These are phyloP conservation scores for Hydraecia micacea DNA, from an alignment of 2,888 invertebrate species.

Conservation along the genomic window DNA sequence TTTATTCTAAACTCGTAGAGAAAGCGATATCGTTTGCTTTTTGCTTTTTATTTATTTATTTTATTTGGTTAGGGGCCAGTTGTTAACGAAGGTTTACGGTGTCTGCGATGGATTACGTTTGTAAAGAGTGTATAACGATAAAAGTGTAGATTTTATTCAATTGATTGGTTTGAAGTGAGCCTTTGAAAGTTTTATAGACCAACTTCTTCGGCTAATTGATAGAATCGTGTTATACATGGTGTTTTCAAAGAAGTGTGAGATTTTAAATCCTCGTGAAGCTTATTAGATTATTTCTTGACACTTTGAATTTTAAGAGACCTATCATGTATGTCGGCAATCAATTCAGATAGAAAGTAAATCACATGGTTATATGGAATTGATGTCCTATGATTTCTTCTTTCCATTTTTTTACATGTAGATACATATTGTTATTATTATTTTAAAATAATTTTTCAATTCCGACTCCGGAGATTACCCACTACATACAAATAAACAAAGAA, in stretches of 20 bases:
- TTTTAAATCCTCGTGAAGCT: background rate
- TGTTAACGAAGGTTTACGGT: slow-evolving; percentile 40
- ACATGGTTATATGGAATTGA: background rate
- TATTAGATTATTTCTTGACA: background rate
- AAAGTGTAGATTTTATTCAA: slow-evolving; percentile 7
- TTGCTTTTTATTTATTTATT: slow-evolving; percentile 69
- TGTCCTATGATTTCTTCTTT: background rate
- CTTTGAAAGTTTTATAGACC: slow-evolving; percentile 15
- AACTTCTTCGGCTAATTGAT: slow-evolving; percentile 6
- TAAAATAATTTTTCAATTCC: too few species aligned
- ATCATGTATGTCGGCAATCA: background rate
- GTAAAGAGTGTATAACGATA: slow-evolving; percentile 17
- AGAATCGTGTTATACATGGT: background rate
- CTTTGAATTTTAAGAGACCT: background rate
- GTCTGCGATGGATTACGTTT: slow-evolving; percentile 25
- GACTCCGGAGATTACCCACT: too few species aligned
- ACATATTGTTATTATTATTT: background rate
- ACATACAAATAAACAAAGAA: too few species aligned
- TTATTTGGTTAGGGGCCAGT: slow-evolving; percentile 60
- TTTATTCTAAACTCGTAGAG: slow-evolving; percentile 61
- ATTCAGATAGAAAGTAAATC: background rate
- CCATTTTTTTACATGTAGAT: too few species aligned
- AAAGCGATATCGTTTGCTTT: slow-evolving; percentile 67
- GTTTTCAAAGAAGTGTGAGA: background rate
- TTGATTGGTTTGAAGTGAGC: slow-evolving; percentile 6